phyloP scores from a whole-genome alignment of 1,140 invertebrate genomes.

The Metaphire vulgaris region DNA sequence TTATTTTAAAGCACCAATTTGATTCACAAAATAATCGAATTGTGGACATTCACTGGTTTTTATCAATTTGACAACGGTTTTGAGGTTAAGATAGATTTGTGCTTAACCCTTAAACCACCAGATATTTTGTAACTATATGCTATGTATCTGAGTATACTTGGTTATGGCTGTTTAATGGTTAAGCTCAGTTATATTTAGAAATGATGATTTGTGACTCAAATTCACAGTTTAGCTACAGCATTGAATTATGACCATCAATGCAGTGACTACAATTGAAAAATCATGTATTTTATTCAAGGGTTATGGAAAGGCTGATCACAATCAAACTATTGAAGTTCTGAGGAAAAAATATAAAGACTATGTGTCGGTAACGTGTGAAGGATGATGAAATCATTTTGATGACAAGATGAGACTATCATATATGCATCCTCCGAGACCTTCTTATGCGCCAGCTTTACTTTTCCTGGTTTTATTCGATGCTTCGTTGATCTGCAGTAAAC shows the following conservation, averaged over 20 bases:
- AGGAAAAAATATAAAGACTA: conserved; percentile 69
- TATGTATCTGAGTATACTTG: too few relatives aligned
- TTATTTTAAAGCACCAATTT: not conserved
- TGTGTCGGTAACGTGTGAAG: conserved; percentile 59
- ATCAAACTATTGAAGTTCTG: conserved; percentile 64
- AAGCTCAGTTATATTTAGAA: not conserved
- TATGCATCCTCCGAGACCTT: not conserved
- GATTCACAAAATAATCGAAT: too few relatives aligned
- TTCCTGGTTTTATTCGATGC: not conserved
- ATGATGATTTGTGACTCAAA: conserved; percentile 3
- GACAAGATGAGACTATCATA: not conserved
- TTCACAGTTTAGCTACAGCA: not conserved
- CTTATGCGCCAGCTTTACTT: not conserved
- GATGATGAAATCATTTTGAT: not conserved
- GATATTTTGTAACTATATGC: not conserved
- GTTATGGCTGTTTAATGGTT: too few relatives aligned
- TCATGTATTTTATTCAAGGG: conserved; percentile 55
- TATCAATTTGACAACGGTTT: too few relatives aligned
- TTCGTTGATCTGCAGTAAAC: not conserved
- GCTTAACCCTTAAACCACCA: too few relatives aligned
- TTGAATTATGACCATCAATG: not conserved
- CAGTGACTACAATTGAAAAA: not conserved
- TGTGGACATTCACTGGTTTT: too few relatives aligned
- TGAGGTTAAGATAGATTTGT: too few relatives aligned
- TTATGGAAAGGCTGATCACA: conserved; percentile 77